These are phyloP conservation scores for Steinernema scapterisci DNA, from an alignment of 2,888 invertebrate species.

Conservation along the genomic window DNA sequence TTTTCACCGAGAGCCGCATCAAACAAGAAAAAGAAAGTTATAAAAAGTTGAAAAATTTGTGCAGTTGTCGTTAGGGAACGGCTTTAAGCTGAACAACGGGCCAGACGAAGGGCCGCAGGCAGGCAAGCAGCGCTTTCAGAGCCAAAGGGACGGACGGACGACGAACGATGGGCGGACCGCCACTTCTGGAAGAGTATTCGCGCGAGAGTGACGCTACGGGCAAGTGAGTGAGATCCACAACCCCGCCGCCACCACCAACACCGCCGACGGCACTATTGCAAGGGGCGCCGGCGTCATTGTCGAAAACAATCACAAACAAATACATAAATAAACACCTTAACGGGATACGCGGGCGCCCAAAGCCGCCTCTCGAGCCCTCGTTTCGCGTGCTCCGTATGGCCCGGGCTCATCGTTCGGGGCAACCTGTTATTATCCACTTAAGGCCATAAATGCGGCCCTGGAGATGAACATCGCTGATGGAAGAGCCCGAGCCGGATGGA, in stretches of 20 bases:
- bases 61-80: conserved; percentile 23
- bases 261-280: conserved; percentile 25
- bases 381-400: background rate
- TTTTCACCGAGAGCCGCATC: too few species aligned
- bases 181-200: conserved; percentile 33
- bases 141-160: conserved; percentile 22
- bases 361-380: too few species aligned
- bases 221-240: conserved; percentile 18
- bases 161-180: conserved; percentile 26
- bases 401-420: background rate
- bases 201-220: conserved; percentile 31
- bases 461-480: too few species aligned
- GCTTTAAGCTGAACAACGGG: conserved; percentile 7
- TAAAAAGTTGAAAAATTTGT: conserved; percentile 9
- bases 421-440: background rate
- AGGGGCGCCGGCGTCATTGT: background rate
- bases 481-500: too few species aligned
- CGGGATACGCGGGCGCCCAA: conserved; percentile 1
- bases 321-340: conserved; percentile 9
- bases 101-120: conserved; percentile 14
- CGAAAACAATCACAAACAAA: conserved; percentile 13
- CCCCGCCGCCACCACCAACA: background rate
- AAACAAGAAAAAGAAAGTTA: background rate
- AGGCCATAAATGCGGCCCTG: too few species aligned
- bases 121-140: conserved; percentile 24